Conservation (phyloP, 1,140 invertebrate species). For the Zaprionus kolodkinae region DNA sequence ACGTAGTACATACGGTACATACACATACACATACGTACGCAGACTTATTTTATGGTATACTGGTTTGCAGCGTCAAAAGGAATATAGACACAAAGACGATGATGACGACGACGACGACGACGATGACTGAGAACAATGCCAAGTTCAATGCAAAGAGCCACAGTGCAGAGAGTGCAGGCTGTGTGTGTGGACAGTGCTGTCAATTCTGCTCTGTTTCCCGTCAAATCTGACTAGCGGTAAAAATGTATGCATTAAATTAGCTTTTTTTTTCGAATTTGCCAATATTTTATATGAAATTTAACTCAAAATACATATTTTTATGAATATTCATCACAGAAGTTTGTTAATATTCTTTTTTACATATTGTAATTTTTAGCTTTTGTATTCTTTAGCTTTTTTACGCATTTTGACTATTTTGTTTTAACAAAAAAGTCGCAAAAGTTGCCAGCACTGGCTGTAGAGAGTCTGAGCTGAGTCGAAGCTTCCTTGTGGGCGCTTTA, state of each 20-base stretch:
- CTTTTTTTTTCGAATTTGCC: too few relatives aligned
- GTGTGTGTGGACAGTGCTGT: background rate
- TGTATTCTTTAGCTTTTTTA: too few relatives aligned
- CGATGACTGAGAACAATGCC: conserved; percentile 68
- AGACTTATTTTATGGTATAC: conserved; percentile 66
- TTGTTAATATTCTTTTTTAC: too few relatives aligned
- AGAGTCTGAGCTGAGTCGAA: conserved; percentile 45
- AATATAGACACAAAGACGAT: conserved; percentile 53
- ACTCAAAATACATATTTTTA: too few relatives aligned
- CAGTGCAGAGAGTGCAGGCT: conserved; percentile 5
- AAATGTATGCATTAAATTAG: too few relatives aligned
- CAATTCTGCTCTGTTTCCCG: too few relatives aligned
- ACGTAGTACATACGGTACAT: conserved; percentile 16
- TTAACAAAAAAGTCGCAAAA: too few relatives aligned
- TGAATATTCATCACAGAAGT: too few relatives aligned
- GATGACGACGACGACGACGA: conserved; percentile 18
- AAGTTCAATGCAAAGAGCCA: conserved; percentile 72
- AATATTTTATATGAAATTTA: too few relatives aligned
- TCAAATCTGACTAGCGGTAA: too few relatives aligned
- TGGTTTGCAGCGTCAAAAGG: conserved; percentile 71
- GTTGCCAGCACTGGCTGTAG: background rate
- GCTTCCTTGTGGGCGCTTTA: conserved; percentile 55
- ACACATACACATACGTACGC: conserved; percentile 41
- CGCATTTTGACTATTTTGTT: too few relatives aligned
- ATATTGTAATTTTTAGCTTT: too few relatives aligned